Evolutionary conservation across 2,113 vertebrate species (phyloP).

Genomic region (Oryzias melastigma): DNA sequence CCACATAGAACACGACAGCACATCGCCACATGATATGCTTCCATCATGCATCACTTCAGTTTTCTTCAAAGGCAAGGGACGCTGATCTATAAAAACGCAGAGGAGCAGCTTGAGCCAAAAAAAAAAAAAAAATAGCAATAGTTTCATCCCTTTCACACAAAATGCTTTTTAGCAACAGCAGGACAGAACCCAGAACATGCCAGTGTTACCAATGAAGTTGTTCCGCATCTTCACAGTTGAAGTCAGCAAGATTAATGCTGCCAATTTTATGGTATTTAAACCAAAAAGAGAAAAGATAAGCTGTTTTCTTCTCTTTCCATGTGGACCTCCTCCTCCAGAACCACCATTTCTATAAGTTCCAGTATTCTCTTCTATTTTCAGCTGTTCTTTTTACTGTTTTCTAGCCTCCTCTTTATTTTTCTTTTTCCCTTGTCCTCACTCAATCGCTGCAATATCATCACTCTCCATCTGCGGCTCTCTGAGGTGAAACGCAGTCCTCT

Average conservation of each 20-base stretch:
- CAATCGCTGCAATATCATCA: conserved; percentile 56
- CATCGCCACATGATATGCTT: conserved; percentile 2
- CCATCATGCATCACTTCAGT: conserved; percentile 16
- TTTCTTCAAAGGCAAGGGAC: conserved; percentile 4
- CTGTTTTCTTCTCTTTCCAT: not conserved
- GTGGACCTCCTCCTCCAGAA: no score
- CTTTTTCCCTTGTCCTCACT: conserved; percentile 31
- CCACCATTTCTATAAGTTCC: no score
- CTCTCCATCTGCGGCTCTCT: conserved; percentile 58
- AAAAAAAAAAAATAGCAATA: not conserved
- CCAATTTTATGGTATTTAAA: not conserved
- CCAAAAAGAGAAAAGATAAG: not conserved
- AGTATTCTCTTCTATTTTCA: conserved; percentile 8
- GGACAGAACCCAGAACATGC: conserved; percentile 5
- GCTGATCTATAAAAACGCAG: not conserved
- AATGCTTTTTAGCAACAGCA: conserved; percentile 21
- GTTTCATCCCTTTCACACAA: conserved; percentile 5
- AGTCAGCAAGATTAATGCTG: conserved; percentile 2
- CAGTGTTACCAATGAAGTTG: not conserved
- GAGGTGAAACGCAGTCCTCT: conserved; percentile 49
- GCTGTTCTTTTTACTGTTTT: conserved; percentile 11
- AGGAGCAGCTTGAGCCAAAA: conserved; percentile 13
- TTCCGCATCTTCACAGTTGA: conserved; percentile 2
- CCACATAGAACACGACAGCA: conserved; percentile 12
- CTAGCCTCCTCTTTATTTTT: not conserved